phyloP scores from a whole-genome alignment of 2,113 vertebrate species.

The Bothrops jararaca region DNA sequence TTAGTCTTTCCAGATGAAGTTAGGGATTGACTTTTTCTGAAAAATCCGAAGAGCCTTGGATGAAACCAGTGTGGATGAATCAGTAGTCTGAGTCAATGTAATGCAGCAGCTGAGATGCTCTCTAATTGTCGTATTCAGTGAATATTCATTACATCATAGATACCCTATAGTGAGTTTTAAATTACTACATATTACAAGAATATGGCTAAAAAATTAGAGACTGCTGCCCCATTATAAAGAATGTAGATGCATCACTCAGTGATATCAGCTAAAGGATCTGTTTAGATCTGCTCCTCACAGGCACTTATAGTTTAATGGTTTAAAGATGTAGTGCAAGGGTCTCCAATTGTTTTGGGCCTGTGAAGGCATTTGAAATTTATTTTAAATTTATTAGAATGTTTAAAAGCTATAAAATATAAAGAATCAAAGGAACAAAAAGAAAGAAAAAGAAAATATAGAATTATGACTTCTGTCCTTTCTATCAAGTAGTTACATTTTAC shows the following conservation, averaged over 20 bases:
- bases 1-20: background rate
- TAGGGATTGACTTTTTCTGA: background rate
- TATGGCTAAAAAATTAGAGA: background rate
- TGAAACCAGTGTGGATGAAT: background rate
- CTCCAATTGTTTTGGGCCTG: background rate
- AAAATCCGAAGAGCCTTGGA: background rate
- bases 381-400: background rate
- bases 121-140: background rate
- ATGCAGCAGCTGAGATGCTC: background rate
- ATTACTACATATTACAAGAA: background rate
- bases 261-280: background rate
- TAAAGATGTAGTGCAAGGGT: background rate
- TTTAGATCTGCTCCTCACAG: background rate
- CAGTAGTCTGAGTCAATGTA: background rate
- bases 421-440: background rate
- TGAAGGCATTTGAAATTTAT: background rate
- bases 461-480: background rate
- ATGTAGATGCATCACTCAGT: background rate
- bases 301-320: background rate
- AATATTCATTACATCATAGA: background rate
- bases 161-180: background rate
- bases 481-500: background rate
- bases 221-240: background rate
- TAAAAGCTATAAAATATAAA: background rate
- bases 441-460: background rate